phyloP scores from a whole-genome alignment of 2,888 invertebrate genomes.

The Villa cingulata region DNA sequence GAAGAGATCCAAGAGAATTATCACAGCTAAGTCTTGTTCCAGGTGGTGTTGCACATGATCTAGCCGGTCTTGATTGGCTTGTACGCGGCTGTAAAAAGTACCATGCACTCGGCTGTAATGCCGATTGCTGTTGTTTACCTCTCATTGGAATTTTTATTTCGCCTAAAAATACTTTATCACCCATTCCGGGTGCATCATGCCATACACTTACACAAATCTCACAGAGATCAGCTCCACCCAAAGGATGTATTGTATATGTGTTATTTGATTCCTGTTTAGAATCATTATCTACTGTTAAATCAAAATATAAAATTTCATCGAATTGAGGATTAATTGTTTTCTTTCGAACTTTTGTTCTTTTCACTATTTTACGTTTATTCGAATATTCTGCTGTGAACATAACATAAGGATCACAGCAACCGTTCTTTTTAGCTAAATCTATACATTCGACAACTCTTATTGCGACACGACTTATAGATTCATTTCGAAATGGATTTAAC shows the following conservation, averaged over 20 bases:
- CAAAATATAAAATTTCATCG: constrained; percentile 75
- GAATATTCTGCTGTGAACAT: constrained; percentile 65
- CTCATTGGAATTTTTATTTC: constrained; percentile 70
- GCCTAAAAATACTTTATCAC: constrained; percentile 74
- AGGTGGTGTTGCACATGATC: constrained; percentile 59
- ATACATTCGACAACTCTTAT: constrained; percentile 70
- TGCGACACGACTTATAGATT: constrained; percentile 34
- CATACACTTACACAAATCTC: constrained; percentile 72
- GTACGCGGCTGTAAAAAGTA: constrained; percentile 56
- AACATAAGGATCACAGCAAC: constrained; percentile 83
- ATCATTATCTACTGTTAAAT: constrained; percentile 46
- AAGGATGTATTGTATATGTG: constrained; percentile 43
- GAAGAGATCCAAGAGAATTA: constrained; percentile 63
- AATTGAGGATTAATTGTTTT: constrained; percentile 83
- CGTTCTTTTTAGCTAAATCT: constrained; percentile 77
- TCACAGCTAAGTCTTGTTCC: constrained; percentile 50
- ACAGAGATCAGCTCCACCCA: constrained; percentile 55
- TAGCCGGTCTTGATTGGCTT: constrained; percentile 42
- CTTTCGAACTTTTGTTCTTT: constrained; percentile 74
- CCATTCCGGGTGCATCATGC: constrained; percentile 66
- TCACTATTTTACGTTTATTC: constrained; percentile 63
- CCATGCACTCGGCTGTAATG: constrained; percentile 59
- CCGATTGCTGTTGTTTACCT: constrained; percentile 48
- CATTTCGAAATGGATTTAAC: constrained; percentile 9
- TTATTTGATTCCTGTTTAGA: constrained; percentile 32